Conservation (phyloP, 2,888 invertebrate genomes). For the Axea sp. region DNA sequence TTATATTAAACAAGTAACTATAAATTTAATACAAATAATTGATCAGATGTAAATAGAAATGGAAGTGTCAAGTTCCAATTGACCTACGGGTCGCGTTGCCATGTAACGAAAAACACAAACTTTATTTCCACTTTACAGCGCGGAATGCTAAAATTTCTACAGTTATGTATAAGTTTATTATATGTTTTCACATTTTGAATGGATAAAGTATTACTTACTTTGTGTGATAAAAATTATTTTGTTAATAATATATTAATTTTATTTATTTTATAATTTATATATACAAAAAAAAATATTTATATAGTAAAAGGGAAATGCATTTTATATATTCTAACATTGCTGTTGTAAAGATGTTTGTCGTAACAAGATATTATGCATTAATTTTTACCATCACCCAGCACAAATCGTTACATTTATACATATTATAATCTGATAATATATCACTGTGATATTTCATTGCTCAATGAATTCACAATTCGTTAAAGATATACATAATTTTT, state of each 20-base stretch:
- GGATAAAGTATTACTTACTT: too few relatives aligned
- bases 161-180: too few relatives aligned
- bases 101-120: conserved; percentile 29
- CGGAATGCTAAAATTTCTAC: too few relatives aligned
- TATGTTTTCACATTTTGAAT: too few relatives aligned
- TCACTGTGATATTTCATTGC: too few relatives aligned
- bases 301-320: conserved; percentile 22
- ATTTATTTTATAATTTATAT: conserved; percentile 11
- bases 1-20: conserved; percentile 10
- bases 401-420: background rate
- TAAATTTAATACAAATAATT: conserved; percentile 20
- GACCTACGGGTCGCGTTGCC: conserved; percentile 21
- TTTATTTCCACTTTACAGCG: too few relatives aligned
- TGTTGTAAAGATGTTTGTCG: conserved; percentile 1
- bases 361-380: conserved; percentile 9
- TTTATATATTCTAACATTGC: conserved; percentile 5
- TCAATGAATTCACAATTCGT: too few relatives aligned
- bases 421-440: too few relatives aligned
- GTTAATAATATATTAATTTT: conserved; percentile 3
- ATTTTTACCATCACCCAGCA: conserved; percentile 15
- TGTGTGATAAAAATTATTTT: background rate
- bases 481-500: too few relatives aligned
- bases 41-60: conserved; percentile 10
- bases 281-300: conserved; percentile 7
- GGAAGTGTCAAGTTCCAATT: conserved; percentile 8